Percentiles rank a stretch among this genome's conserved stretches.
These are phyloP conservation scores for Isurus oxyrinchus DNA, from an alignment of 2,113 vertebrate species.

Conservation along the genomic window DNA sequence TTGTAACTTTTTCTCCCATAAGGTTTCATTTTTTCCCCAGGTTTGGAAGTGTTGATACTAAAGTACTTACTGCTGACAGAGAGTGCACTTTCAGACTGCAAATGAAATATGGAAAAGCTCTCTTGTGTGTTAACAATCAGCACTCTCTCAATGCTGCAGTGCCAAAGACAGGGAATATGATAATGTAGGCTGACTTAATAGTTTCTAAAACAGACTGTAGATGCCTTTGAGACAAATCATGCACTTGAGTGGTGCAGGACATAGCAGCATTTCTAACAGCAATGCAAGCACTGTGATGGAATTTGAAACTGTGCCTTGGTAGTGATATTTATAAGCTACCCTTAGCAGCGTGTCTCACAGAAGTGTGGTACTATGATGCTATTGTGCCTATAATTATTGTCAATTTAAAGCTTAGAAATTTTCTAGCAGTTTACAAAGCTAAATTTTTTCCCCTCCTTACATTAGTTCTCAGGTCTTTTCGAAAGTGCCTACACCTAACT, in stretches of 20 bases:
- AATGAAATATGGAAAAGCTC: slow-evolving; percentile 17
- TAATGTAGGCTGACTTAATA: slow-evolving; percentile 34
- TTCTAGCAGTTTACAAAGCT: background rate
- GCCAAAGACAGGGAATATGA: slow-evolving; percentile 10
- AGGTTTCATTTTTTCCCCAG: background rate
- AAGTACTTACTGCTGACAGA: background rate
- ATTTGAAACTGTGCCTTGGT: background rate
- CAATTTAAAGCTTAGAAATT: background rate
- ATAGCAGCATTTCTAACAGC: slow-evolving; percentile 29
- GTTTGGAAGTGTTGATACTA: background rate
- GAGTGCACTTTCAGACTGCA: background rate
- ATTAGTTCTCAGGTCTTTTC: background rate
- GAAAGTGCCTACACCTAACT: background rate
- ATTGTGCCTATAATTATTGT: background rate
- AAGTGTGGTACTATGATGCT: background rate
- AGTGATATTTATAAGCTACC: background rate
- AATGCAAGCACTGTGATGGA: background rate
- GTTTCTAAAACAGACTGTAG: slow-evolving; percentile 30
- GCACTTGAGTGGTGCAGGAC: slow-evolving; percentile 30
- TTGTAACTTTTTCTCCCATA: background rate
- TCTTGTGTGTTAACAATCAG: slow-evolving; percentile 19
- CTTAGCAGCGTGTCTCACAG: background rate
- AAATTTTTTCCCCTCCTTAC: background rate
- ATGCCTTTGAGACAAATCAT: slow-evolving; percentile 27
- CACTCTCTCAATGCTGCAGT: background rate